Conservation (phyloP, 2,113 vertebrate species). For the Sinocyclocheilus anshuiensis region DNA sequence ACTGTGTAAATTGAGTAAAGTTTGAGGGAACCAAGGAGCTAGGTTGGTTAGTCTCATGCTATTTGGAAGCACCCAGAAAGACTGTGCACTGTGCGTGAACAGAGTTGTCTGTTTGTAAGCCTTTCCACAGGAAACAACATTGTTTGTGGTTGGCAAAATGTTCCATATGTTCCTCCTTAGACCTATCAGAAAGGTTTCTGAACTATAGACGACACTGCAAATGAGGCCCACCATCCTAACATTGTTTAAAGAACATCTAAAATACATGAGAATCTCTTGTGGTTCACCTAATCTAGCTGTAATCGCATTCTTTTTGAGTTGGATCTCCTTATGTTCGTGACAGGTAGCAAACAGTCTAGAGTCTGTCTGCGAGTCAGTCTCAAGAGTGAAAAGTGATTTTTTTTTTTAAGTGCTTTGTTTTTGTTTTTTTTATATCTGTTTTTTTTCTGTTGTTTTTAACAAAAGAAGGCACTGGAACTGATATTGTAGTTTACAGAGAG, state of each 20-base stretch:
- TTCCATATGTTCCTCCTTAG: constrained; percentile 34
- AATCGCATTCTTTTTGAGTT: constrained; percentile 41
- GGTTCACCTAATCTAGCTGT: constrained; percentile 42
- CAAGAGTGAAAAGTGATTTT: constrained; percentile 46
- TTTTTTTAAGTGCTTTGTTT: constrained; percentile 38
- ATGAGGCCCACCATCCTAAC: background rate
- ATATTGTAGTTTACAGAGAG: constrained; percentile 49
- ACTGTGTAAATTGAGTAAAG: constrained; percentile 32
- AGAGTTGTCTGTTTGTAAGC: constrained; percentile 43
- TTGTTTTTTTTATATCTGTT: background rate
- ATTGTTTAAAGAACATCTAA: constrained; percentile 28
- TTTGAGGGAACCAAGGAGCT: constrained; percentile 11
- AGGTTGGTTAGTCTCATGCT: constrained; percentile 41
- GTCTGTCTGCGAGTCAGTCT: constrained; percentile 54
- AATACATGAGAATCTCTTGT: constrained; percentile 24
- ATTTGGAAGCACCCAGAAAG: constrained; percentile 49
- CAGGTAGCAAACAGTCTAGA: constrained; percentile 54
- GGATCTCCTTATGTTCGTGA: constrained; percentile 53
- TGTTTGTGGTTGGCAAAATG: constrained; percentile 48
- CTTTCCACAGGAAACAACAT: constrained; percentile 51
- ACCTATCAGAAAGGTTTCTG: constrained; percentile 15
- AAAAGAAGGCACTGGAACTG: constrained; percentile 77
- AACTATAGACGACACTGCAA: constrained; percentile 20
- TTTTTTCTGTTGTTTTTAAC: constrained; percentile 19
- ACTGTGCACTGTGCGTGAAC: constrained; percentile 48